Evolutionary conservation across 2,797 vertebrate genomes (phyloP), one percentile per base, ranked within the genome.

Genomic region (Ceryle rudis): DNA sequence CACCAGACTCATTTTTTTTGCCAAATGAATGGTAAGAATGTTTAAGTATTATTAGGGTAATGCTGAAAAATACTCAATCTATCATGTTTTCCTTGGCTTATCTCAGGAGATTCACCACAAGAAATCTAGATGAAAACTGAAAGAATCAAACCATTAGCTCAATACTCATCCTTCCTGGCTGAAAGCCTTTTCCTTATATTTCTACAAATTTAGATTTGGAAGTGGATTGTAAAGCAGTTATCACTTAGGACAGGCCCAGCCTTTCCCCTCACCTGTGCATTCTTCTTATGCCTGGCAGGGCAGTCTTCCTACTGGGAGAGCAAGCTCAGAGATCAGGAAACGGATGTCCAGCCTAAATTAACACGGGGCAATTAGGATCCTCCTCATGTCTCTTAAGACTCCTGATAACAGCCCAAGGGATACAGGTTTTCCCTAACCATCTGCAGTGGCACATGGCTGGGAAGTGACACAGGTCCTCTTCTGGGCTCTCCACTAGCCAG

Each of bases 321-420:
- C 86, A 54, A 80, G 87, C 35, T n/a, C n/a, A n/a, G n/a, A n/a
- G 91, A 78, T 82, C 41, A 85, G 92, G 46, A 86, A 88, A 61
- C 75, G 86, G 87, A 88, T 91, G 90, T 88, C 87, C 94, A 81
- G 73, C 35, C 70, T 55, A 78, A 95, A 91, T 83, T 41, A 95
- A 62, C 82, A 55, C n/a, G 31, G 74, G 67, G 52, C 74, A 85
- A 37, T 86, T 25, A 22, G 66, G 55, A 74, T 44, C 72, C 25
- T 44, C 61, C 57, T 33, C 8, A 29, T 21, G 60, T 42, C 67
- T 61, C 72, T 4, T 6, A 18, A 60, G 57, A 39, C 11, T 82
- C 69, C 61, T 4, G 4, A 25, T n/a, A 47, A 62, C 0, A 6
- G 46, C 82, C 82, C 85, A 25, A 2, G 80, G 52, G 77, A n/a